phyloP scores from a whole-genome alignment of 2,113 vertebrate species.

The Corvus cornix region DNA sequence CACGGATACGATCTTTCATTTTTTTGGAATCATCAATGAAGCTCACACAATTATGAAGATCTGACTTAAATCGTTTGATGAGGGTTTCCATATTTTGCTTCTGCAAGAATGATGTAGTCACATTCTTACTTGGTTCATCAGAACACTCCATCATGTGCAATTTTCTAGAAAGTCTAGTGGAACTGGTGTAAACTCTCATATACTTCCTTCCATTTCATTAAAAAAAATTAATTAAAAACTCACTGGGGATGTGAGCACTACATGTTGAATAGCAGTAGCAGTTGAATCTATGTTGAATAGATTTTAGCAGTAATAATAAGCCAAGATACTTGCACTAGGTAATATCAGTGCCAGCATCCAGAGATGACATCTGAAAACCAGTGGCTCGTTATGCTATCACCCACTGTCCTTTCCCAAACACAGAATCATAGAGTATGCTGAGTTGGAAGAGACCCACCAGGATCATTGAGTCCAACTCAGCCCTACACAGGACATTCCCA shows the following conservation, averaged over 20 bases:
- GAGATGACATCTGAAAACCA: not conserved
- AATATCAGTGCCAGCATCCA: not conserved
- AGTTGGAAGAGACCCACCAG: not conserved
- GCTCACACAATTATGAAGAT: constrained; percentile 83
- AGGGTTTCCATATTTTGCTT: constrained; percentile 76
- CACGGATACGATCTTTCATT: constrained; percentile 79
- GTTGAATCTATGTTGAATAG: not conserved
- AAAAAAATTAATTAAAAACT: not conserved
- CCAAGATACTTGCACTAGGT: not conserved
- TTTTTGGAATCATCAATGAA: constrained; percentile 85
- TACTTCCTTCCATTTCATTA: not conserved
- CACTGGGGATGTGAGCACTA: not conserved
- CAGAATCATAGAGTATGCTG: not conserved
- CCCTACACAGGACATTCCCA: not conserved
- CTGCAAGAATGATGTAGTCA: constrained; percentile 64
- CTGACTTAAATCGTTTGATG: constrained; percentile 82
- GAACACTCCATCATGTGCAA: not conserved
- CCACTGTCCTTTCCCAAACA: not conserved
- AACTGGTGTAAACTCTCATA: not conserved
- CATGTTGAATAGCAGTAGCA: not conserved
- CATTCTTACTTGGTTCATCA: not conserved
- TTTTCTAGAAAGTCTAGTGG: not conserved
- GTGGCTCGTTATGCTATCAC: not conserved
- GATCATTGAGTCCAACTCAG: not conserved
- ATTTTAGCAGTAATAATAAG: not conserved